These are phyloP conservation scores for Desoria tigrina DNA, from an alignment of 2,888 invertebrate genomes.

Conservation along the genomic window DNA sequence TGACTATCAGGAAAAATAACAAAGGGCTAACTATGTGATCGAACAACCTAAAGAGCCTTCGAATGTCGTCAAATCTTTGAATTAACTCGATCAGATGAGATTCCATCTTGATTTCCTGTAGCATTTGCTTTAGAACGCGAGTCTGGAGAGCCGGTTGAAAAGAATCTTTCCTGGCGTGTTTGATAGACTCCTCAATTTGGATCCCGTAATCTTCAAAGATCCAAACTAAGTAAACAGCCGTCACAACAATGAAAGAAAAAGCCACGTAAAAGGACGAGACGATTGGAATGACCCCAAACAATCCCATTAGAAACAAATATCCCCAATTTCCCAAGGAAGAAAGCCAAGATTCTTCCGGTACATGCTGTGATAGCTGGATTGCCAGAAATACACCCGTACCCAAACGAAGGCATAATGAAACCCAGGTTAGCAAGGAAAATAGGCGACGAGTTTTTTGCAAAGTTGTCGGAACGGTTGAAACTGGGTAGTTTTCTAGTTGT, in stretches of 20 bases:
- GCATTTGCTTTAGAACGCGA: slow-evolving; percentile 26
- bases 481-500: slow-evolving; percentile 37
- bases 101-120: slow-evolving; percentile 35
- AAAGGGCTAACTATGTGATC: slow-evolving; percentile 42
- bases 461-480: slow-evolving; percentile 43
- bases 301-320: slow-evolving; percentile 39
- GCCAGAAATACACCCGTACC: slow-evolving; percentile 41
- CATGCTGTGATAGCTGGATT: slow-evolving; percentile 29
- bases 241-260: slow-evolving; percentile 42
- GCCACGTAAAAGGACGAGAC: slow-evolving; percentile 42
- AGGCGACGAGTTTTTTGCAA: slow-evolving; percentile 40
- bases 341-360: slow-evolving; percentile 38
- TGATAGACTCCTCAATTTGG: slow-evolving; percentile 43
- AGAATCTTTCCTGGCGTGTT: slow-evolving; percentile 32
- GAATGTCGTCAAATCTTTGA: slow-evolving; percentile 35
- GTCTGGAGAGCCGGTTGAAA: slow-evolving; percentile 15
- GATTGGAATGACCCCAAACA: slow-evolving; percentile 36
- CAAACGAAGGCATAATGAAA: slow-evolving; percentile 36
- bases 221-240: slow-evolving; percentile 40
- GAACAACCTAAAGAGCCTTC: slow-evolving; percentile 34
- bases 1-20: slow-evolving; percentile 41
- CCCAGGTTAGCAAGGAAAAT: slow-evolving; percentile 41
- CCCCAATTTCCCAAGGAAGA: slow-evolving; percentile 35
- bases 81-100: slow-evolving; percentile 28
- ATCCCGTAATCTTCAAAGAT: slow-evolving; percentile 44